Percentiles rank a stretch among this genome's conserved stretches.
Conservation (phyloP, 1,140 invertebrate genomes). For the Diabrotica undecimpunctata region DNA sequence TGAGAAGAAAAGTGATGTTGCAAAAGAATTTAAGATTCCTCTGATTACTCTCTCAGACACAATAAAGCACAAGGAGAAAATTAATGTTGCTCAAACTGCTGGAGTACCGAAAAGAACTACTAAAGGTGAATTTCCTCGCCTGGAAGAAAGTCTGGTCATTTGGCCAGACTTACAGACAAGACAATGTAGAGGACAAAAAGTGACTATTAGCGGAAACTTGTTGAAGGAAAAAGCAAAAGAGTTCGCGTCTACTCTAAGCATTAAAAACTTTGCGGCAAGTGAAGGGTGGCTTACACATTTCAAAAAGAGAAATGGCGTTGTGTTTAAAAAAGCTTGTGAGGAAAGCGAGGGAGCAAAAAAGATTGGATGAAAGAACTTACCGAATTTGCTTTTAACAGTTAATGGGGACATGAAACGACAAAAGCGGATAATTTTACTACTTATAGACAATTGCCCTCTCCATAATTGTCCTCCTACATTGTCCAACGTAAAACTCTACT, state of each 20-base stretch:
- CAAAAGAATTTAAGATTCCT: too few species aligned
- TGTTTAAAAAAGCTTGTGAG: conserved; percentile 20
- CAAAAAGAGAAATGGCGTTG: conserved; percentile 22
- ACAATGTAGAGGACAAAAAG: too few species aligned
- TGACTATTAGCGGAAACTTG: too few species aligned
- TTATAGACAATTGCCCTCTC: conserved; percentile 19
- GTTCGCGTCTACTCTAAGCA: conserved; percentile 12
- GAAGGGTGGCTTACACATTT: conserved; percentile 20
- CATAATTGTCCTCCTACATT: conserved; percentile 19
- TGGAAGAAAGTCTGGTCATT: too few species aligned
- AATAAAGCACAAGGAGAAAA: too few species aligned
- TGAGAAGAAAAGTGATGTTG: too few species aligned
- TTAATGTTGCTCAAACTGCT: too few species aligned
- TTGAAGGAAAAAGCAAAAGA: conserved; percentile 7
- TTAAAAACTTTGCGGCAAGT: conserved; percentile 17
- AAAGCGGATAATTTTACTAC: conserved; percentile 16
- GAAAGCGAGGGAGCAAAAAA: conserved; percentile 19
- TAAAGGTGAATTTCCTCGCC: too few species aligned
- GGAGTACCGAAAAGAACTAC: too few species aligned
- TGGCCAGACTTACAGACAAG: too few species aligned
- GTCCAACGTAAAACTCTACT: conserved; percentile 7
- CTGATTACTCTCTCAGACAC: too few species aligned
- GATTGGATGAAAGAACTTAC: conserved; percentile 19
- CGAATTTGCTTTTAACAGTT: conserved; percentile 21
- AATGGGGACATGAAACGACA: conserved; percentile 19